Percentiles rank a stretch among this genome's conserved stretches.
Conservation (phyloP, 2,888 invertebrate genomes). For the Volucella zonaria region DNA sequence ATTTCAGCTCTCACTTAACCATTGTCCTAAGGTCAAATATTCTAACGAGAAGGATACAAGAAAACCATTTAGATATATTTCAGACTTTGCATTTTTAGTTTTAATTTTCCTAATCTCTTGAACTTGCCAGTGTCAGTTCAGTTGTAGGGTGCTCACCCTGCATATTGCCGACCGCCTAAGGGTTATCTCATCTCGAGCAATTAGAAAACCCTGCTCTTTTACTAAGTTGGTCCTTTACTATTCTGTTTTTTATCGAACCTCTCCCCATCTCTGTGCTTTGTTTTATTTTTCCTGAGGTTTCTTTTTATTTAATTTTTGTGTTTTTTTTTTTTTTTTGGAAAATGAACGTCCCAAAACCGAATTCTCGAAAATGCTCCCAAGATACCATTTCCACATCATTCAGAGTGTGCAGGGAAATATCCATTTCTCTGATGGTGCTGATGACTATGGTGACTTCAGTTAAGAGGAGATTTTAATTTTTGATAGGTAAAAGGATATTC, state of each 20-base stretch:
- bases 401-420: conserved; percentile 8
- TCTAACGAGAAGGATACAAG: conserved; percentile 28
- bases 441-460: conserved; percentile 30
- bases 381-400: conserved; percentile 64
- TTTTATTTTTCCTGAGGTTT: background rate
- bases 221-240: conserved; percentile 14
- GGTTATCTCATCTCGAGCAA: conserved; percentile 54
- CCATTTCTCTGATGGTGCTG: conserved; percentile 12
- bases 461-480: conserved; percentile 69
- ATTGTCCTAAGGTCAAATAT: conserved; percentile 28
- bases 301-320: conserved; percentile 4
- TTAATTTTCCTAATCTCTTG: conserved; percentile 39
- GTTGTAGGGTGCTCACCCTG: background rate
- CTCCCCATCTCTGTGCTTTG: background rate
- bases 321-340: background rate
- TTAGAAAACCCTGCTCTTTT: conserved; percentile 53
- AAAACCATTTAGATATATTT: conserved; percentile 31
- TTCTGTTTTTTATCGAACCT: conserved; percentile 38
- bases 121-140: background rate
- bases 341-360: conserved; percentile 30
- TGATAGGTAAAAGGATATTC: conserved; percentile 68
- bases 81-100: conserved; percentile 36
- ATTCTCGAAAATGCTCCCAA: conserved; percentile 51
- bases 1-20: conserved; percentile 25
- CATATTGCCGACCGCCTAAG: background rate